Percentiles rank a stretch among this genome's conserved stretches.
These are phyloP conservation scores for Tokudaia muenninki DNA, from an alignment of 2,797 vertebrate genomes.

Conservation along the genomic window DNA sequence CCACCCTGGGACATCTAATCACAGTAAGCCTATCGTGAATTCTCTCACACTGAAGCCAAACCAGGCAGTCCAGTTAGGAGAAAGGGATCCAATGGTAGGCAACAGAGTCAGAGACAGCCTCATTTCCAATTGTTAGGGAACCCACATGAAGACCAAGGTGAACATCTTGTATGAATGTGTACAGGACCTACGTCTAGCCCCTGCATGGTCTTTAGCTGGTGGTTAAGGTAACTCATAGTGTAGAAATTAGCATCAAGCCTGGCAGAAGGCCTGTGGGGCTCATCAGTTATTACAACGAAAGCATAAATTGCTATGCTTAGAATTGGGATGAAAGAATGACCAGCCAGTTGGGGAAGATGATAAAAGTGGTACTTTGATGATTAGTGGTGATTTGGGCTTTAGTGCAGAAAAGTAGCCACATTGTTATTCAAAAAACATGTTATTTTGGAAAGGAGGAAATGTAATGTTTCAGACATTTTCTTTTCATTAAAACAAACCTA, in stretches of 20 bases:
- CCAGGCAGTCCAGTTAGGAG: neutral
- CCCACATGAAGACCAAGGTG: neutral
- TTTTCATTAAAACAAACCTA: conserved; percentile 53
- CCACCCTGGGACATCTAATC: neutral
- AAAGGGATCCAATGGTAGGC: neutral
- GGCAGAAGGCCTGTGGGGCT: neutral
- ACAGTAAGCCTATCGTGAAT: neutral
- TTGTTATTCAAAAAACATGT: neutral
- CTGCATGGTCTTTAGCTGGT: neutral
- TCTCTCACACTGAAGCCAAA: neutral
- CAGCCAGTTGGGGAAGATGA: neutral
- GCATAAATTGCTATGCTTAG: neutral
- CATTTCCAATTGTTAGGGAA: neutral
- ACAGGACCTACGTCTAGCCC: too few relatives aligned
- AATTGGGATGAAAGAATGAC: conserved; percentile 18
- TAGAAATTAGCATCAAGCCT: neutral
- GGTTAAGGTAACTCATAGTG: neutral
- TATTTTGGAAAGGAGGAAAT: conserved; percentile 15
- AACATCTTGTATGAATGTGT: neutral
- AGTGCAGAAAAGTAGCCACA: conserved; percentile 9
- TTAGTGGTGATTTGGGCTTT: conserved; percentile 34
- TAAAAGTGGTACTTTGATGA: conserved; percentile 6
- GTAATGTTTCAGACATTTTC: conserved; percentile 21
- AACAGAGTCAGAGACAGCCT: neutral
- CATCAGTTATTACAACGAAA: conserved; percentile 17